Percentiles rank a stretch among this genome's conserved stretches.
Conservation (phyloP, 2,888 invertebrate species). For the Limulus polyphemus region DNA sequence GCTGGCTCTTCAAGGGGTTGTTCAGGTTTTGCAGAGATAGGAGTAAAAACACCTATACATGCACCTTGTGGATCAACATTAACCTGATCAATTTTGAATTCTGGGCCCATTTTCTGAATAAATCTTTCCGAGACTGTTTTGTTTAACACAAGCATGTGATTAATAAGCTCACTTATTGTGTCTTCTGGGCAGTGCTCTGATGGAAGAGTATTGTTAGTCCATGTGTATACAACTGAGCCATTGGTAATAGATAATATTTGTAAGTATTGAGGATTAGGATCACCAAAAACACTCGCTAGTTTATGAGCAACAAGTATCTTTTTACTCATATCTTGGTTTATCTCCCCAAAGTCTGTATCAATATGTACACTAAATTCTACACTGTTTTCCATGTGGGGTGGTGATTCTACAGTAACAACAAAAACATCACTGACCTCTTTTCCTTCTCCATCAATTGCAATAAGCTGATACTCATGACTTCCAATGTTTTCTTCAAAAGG, state of each 20-base stretch:
- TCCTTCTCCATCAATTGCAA: constrained; percentile 31
- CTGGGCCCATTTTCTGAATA: constrained; percentile 49
- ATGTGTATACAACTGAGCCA: constrained; percentile 46
- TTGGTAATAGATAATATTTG: constrained; percentile 58
- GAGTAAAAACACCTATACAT: constrained; percentile 40
- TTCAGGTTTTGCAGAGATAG: constrained; percentile 33
- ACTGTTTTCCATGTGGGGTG: constrained; percentile 20
- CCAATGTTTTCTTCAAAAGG: constrained; percentile 60
- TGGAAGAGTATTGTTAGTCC: constrained; percentile 23
- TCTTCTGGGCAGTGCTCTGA: constrained; percentile 21
- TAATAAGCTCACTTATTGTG: constrained; percentile 38
- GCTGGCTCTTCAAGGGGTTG: constrained; percentile 11
- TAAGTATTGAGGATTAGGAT: constrained; percentile 19
- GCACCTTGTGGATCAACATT: constrained; percentile 48
- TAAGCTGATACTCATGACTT: constrained; percentile 61
- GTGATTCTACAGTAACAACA: constrained; percentile 21
- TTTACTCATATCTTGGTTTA: constrained; percentile 30
- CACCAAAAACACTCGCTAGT: constrained; percentile 19
- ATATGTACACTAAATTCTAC: constrained; percentile 65
- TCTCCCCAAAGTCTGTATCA: constrained; percentile 41
- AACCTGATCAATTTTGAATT: constrained; percentile 55
- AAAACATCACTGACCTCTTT: constrained; percentile 24
- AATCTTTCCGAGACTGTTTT: constrained; percentile 33
- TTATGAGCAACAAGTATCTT: constrained; percentile 31
- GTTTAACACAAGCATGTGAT: constrained; percentile 53